A percentile compares a stretch with the other conserved stretches of the same genome.
phyloP scores from a whole-genome alignment of 1,140 invertebrate species.

The Heliconius eleuchia region DNA sequence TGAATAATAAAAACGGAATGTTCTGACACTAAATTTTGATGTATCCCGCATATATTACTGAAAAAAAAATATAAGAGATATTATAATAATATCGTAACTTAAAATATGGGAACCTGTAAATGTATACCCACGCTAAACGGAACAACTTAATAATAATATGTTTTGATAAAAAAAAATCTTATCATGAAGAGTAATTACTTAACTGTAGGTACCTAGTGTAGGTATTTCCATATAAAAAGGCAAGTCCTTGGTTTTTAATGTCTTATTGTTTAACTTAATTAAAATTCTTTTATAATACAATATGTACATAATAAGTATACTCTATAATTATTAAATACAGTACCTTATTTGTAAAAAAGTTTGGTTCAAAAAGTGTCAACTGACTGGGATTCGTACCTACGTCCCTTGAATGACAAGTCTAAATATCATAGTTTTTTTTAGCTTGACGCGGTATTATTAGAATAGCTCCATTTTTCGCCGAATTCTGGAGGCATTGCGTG shows the following conservation, averaged over 20 bases:
- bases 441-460: no score
- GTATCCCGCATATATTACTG: no score
- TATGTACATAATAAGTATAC: background rate
- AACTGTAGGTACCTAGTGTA: background rate
- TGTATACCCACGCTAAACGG: background rate
- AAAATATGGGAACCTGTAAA: background rate
- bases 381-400: background rate
- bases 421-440: background rate
- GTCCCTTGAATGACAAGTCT: background rate
- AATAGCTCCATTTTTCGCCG: no score
- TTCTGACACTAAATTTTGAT: no score
- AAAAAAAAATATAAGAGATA: no score
- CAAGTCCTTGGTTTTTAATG: conserved; percentile 11
- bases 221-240: conserved; percentile 14
- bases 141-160: background rate
- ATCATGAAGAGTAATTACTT: background rate
- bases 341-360: background rate
- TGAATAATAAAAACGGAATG: no score
- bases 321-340: background rate
- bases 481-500: no score
- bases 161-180: background rate
- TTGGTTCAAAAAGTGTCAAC: background rate
- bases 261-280: conserved; percentile 23
- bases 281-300: conserved; percentile 19
- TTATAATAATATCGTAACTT: background rate